phyloP scores from a whole-genome alignment of 2,797 vertebrate species.

The Peromyscus melanophrys region DNA sequence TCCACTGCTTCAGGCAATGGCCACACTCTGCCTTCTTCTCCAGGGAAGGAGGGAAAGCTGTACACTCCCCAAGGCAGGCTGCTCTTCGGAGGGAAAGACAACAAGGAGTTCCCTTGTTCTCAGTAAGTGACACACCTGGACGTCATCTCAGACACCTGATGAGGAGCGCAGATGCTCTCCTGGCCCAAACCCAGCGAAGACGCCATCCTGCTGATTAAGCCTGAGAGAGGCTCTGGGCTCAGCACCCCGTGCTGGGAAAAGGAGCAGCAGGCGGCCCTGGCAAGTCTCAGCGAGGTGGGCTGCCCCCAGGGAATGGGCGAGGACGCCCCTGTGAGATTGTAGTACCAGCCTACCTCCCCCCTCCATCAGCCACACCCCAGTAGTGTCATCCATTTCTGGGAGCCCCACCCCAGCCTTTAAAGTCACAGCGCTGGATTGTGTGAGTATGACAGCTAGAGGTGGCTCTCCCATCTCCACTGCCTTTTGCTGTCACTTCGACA shows the following conservation, averaged over 20 bases:
- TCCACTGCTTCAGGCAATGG: background rate
- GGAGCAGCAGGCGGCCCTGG: background rate
- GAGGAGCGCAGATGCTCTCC: slow-evolving; percentile 64
- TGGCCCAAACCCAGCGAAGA: slow-evolving; percentile 33
- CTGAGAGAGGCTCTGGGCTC: background rate
- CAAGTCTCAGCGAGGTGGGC: slow-evolving; percentile 21
- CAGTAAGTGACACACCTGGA: slow-evolving; percentile 75
- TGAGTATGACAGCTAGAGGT: no score
- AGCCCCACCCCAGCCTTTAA: background rate
- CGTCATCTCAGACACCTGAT: slow-evolving; percentile 74
- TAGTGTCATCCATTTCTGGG: background rate
- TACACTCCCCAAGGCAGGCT: slow-evolving; percentile 22
- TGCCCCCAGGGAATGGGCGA: background rate
- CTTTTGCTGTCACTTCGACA: background rate
- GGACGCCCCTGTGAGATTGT: background rate
- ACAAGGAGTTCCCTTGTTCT: slow-evolving; percentile 78
- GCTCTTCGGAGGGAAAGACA: slow-evolving; percentile 16
- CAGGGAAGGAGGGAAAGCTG: background rate
- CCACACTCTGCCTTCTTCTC: background rate
- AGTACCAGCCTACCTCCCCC: background rate
- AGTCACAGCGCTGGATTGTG: background rate
- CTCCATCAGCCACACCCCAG: background rate
- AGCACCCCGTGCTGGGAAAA: slow-evolving; percentile 6
- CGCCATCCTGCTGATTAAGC: background rate
- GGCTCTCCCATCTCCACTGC: fast-evolving